Conservation (phyloP, 2,113 vertebrate species). For the Oxyruncus cristatus region DNA sequence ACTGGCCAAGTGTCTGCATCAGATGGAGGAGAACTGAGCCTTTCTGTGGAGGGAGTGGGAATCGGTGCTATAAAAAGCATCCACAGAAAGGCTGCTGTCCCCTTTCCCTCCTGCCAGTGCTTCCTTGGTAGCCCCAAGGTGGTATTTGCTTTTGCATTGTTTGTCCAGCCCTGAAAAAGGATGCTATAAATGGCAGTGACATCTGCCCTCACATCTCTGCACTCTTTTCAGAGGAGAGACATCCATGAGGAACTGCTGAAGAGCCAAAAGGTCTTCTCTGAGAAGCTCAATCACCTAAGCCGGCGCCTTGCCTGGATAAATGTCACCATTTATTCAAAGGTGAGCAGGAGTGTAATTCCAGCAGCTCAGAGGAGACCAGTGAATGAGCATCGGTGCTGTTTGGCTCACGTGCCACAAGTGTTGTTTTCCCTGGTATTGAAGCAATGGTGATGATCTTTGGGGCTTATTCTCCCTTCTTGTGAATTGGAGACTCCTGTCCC, state of each 20-base stretch:
- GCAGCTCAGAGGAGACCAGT: not conserved
- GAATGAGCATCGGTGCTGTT: not conserved
- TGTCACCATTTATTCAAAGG: conserved; percentile 98
- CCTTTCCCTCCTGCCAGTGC: not conserved
- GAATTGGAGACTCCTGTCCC: not conserved
- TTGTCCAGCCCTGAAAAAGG: not conserved
- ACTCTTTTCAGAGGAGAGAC: conserved; percentile 84
- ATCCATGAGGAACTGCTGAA: conserved; percentile 91
- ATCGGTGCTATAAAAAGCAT: not conserved
- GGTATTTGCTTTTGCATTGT: not conserved
- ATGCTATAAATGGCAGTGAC: not conserved
- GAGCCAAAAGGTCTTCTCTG: conserved; percentile 94
- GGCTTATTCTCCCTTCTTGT: not conserved
- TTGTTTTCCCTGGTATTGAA: not conserved
- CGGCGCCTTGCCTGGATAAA: conserved; percentile 97
- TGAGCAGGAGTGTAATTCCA: conserved; percentile 19
- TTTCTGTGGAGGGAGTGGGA: not conserved
- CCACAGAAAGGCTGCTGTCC: not conserved
- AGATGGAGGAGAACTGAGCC: not conserved
- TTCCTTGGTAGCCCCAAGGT: not conserved
- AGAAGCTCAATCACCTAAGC: conserved; percentile 96
- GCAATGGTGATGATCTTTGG: not conserved
- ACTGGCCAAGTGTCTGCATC: not conserved
- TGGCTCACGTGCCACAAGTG: not conserved
- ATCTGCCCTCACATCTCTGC: not conserved